Evolutionary conservation across 2,113 vertebrate genomes (phyloP).

Genomic region (Lampris incognitus): DNA sequence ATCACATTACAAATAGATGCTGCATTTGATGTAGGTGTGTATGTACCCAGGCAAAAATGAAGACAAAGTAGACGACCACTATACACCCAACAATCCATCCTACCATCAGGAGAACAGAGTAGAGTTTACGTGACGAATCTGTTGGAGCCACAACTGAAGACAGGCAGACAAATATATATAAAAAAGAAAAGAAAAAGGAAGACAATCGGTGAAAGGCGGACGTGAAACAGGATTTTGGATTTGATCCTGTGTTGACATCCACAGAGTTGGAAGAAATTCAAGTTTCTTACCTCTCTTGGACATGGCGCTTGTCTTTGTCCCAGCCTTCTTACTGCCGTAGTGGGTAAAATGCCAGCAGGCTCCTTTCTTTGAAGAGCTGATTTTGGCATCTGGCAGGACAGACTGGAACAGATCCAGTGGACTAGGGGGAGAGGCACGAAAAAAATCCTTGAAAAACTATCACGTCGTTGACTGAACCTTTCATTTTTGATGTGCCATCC

Average conservation of each 20-base stretch:
- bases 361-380: slow-evolving; percentile 42
- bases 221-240: not conserved
- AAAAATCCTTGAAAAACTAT: slow-evolving; percentile 11
- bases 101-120: slow-evolving; percentile 55
- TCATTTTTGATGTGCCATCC: slow-evolving; percentile 5
- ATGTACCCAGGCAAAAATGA: slow-evolving; percentile 50
- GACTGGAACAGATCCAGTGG: slow-evolving; percentile 40
- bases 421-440: slow-evolving; percentile 1
- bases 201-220: no score
- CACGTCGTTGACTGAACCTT: slow-evolving; percentile 2
- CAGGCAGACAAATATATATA: slow-evolving; percentile 32
- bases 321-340: slow-evolving; percentile 34
- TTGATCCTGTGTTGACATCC: not conserved
- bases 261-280: not conserved
- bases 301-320: slow-evolving; percentile 26
- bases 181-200: not conserved
- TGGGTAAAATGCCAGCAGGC: slow-evolving; percentile 26
- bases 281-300: slow-evolving; percentile 54
- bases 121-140: slow-evolving; percentile 42
- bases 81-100: slow-evolving; percentile 60
- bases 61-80: slow-evolving; percentile 60
- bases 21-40: not conserved
- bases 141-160: slow-evolving; percentile 24
- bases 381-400: slow-evolving; percentile 31
- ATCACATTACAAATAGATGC: not conserved